These are phyloP conservation scores for Hydrocynus forskahlii DNA, from an alignment of 2,797 vertebrate species.

Conservation along the genomic window DNA sequence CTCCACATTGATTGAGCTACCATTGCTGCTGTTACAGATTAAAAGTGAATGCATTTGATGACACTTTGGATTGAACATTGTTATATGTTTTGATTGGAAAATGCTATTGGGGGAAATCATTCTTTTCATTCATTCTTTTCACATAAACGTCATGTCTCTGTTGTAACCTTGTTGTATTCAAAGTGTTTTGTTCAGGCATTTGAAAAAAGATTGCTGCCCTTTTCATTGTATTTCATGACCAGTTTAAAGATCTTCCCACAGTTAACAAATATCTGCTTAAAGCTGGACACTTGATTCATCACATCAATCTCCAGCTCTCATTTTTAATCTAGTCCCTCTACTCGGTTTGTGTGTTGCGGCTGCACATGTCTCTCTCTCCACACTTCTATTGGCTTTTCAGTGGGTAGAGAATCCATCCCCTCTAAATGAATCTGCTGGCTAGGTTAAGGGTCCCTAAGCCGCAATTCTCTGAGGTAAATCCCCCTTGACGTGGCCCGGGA, in stretches of 20 bases:
- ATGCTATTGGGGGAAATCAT: neutral
- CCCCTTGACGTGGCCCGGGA: constrained; percentile 59
- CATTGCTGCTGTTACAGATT: constrained; percentile 34
- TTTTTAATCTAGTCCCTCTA: constrained; percentile 3
- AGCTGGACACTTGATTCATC: neutral
- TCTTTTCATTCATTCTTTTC: too few relatives aligned
- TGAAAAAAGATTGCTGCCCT: neutral
- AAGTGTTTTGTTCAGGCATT: too few relatives aligned
- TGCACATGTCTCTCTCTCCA: constrained; percentile 18
- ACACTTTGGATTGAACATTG: constrained; percentile 24
- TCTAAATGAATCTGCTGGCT: constrained; percentile 72
- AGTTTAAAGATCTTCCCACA: neutral
- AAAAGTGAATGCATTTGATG: constrained; percentile 15
- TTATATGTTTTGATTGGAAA: constrained; percentile 4
- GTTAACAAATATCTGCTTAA: neutral
- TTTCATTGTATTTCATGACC: neutral
- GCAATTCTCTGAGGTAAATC: constrained; percentile 79
- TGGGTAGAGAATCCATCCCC: constrained; percentile 63
- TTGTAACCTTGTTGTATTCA: too few relatives aligned
- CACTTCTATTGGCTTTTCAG: constrained; percentile 39
- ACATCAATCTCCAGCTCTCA: neutral
- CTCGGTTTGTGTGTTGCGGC: constrained; percentile 15
- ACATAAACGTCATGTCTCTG: too few relatives aligned
- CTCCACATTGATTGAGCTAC: constrained; percentile 11
- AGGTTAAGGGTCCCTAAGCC: constrained; percentile 77